These are phyloP conservation scores for Helobdella robusta DNA, from an alignment of 2,888 invertebrate species.

Conservation along the genomic window DNA sequence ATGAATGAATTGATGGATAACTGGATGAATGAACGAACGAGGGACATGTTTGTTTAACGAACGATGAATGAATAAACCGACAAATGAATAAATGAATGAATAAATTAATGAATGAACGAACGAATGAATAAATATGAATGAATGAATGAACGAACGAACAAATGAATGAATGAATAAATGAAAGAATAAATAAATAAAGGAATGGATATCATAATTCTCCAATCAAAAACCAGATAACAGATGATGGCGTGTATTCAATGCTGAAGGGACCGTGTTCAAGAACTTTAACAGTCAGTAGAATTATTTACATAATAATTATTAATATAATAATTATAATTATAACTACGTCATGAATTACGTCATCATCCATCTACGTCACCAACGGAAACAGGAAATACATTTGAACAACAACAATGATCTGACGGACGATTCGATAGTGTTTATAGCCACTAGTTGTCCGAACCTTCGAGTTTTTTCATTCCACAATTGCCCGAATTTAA, in stretches of 20 bases:
- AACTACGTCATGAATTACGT: background rate
- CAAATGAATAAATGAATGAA: too few relatives aligned
- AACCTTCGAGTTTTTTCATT: slow-evolving; percentile 42
- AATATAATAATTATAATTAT: background rate
- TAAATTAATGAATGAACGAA: too few relatives aligned
- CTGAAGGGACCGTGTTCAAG: slow-evolving; percentile 40
- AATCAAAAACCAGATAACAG: slow-evolving; percentile 38
- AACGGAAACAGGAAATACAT: slow-evolving; percentile 42
- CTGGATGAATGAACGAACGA: too few relatives aligned
- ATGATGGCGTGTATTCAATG: slow-evolving; percentile 39
- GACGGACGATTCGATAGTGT: slow-evolving; percentile 46
- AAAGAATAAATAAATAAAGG: too few relatives aligned
- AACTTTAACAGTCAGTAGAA: slow-evolving; percentile 37
- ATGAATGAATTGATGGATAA: background rate
- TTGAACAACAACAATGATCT: slow-evolving; percentile 41
- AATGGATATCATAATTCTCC: too few relatives aligned
- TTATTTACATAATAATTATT: background rate
- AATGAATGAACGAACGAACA: too few relatives aligned
- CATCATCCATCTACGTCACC: background rate
- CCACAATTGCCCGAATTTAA: slow-evolving; percentile 46
- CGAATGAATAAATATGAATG: too few relatives aligned
- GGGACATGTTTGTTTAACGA: too few relatives aligned
- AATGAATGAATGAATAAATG: too few relatives aligned
- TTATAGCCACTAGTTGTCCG: slow-evolving; percentile 42
- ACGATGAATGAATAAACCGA: too few relatives aligned